phyloP scores from a whole-genome alignment of 2,113 vertebrate genomes.

The Phyllostomus discolor region DNA sequence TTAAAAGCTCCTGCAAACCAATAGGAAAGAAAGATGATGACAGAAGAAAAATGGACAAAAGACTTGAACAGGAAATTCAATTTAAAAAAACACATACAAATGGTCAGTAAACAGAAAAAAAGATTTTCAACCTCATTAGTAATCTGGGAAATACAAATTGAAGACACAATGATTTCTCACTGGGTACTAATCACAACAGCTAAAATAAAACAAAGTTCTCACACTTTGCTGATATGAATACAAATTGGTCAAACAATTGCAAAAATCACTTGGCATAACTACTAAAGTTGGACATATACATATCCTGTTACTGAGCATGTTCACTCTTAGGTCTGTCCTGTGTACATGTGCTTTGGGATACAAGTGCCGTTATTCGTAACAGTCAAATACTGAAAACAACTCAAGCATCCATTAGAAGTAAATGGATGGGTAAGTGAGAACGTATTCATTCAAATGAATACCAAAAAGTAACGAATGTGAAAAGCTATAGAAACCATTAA shows the following conservation, averaged over 20 bases:
- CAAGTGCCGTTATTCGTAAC: neutral
- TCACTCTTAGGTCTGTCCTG: neutral
- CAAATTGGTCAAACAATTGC: neutral
- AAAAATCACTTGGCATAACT: neutral
- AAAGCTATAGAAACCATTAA: neutral
- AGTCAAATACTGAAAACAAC: neutral
- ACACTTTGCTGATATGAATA: neutral
- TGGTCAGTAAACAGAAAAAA: neutral
- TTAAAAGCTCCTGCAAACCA: neutral
- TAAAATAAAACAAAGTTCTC: neutral
- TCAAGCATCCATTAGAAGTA: neutral
- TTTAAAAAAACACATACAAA: neutral
- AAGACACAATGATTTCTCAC: neutral
- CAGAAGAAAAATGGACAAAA: neutral
- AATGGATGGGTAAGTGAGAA: neutral
- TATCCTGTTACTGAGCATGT: neutral
- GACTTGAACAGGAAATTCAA: neutral
- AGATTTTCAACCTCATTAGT: neutral
- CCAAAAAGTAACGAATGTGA: neutral
- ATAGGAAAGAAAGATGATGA: neutral
- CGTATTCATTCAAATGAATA: neutral
- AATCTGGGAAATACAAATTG: neutral
- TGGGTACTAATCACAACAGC: neutral
- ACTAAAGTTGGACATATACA: neutral
- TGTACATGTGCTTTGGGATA: neutral